A percentile compares a stretch with the other conserved stretches of the same genome.
phyloP scores from a whole-genome alignment of 2,113 vertebrate species.

The Stegastes partitus region DNA sequence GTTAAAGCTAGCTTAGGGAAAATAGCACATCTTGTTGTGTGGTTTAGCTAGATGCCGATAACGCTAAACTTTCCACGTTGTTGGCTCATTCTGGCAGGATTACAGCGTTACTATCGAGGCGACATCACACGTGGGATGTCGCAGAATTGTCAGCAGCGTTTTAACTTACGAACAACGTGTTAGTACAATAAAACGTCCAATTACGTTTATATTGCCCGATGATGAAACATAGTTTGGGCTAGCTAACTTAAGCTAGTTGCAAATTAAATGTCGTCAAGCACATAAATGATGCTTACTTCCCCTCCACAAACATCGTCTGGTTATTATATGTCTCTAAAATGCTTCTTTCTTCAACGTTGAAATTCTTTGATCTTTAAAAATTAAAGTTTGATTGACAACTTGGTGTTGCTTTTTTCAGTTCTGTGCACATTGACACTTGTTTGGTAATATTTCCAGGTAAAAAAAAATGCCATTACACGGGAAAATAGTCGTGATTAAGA shows the following conservation, averaged over 20 bases:
- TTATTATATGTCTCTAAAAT: background rate
- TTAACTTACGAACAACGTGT: background rate
- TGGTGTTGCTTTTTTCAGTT: background rate
- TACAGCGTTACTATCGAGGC: background rate
- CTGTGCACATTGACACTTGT: background rate
- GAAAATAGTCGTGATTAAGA: slow-evolving; percentile 89
- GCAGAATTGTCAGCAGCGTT: background rate
- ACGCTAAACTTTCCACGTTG: too few species aligned
- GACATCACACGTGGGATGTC: slow-evolving; percentile 40
- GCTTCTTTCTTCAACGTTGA: background rate
- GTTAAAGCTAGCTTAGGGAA: background rate
- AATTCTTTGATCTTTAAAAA: background rate
- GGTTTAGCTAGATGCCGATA: background rate
- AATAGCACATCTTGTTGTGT: too few species aligned
- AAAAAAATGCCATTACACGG: slow-evolving; percentile 89
- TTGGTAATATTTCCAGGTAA: slow-evolving; percentile 55
- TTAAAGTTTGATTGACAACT: background rate
- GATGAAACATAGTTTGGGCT: background rate
- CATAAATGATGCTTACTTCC: too few species aligned
- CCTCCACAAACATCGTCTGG: too few species aligned
- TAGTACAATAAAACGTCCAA: background rate
- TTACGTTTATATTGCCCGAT: background rate
- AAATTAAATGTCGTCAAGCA: too few species aligned
- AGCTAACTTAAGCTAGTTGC: background rate
- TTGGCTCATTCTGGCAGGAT: background rate